Percentiles rank a stretch among this genome's conserved stretches.
phyloP scores from a whole-genome alignment of 2,113 vertebrate species.

The Clarias batrachus region DNA sequence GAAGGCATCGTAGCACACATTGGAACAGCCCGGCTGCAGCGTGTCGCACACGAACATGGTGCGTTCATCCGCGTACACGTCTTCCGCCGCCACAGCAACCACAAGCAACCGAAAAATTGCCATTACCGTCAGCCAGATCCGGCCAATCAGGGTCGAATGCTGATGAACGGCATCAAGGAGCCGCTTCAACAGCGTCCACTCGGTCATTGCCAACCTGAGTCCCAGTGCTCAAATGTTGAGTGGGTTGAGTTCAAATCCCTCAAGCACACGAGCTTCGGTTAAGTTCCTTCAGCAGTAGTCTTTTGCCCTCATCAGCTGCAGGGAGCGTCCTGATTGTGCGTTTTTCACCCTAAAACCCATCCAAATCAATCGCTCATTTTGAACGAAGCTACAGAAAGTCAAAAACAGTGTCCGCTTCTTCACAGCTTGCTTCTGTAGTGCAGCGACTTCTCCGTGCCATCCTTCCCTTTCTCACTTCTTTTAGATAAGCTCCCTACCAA shows the following conservation, averaged over 20 bases:
- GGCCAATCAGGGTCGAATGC: slow-evolving; percentile 78
- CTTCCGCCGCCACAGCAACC: slow-evolving; percentile 74
- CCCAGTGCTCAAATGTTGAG: not conserved
- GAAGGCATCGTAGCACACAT: slow-evolving; percentile 75
- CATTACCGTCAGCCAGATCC: slow-evolving; percentile 78
- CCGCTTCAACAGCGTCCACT: slow-evolving; percentile 78
- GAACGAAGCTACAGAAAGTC: not conserved
- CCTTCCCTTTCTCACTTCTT: slow-evolving; percentile 56
- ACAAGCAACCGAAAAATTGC: slow-evolving; percentile 76
- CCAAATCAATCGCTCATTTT: not conserved
- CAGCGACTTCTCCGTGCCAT: slow-evolving; percentile 51
- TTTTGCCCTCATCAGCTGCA: slow-evolving; percentile 42
- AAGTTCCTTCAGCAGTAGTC: not conserved
- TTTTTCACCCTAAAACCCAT: not conserved
- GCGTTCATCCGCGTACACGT: slow-evolving; percentile 75
- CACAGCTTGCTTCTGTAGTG: slow-evolving; percentile 46
- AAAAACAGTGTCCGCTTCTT: slow-evolving; percentile 26
- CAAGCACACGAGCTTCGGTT: not conserved
- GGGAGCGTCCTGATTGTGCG: not conserved
- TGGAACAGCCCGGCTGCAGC: slow-evolving; percentile 73
- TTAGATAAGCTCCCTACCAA: slow-evolving; percentile 60
- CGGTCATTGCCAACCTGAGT: slow-evolving; percentile 67
- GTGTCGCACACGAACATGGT: slow-evolving; percentile 79
- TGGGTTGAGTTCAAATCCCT: not conserved
- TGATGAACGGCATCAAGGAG: slow-evolving; percentile 78